These are phyloP conservation scores for Burhinus oedicnemus DNA, from an alignment of 2,113 vertebrate species.

Conservation along the genomic window DNA sequence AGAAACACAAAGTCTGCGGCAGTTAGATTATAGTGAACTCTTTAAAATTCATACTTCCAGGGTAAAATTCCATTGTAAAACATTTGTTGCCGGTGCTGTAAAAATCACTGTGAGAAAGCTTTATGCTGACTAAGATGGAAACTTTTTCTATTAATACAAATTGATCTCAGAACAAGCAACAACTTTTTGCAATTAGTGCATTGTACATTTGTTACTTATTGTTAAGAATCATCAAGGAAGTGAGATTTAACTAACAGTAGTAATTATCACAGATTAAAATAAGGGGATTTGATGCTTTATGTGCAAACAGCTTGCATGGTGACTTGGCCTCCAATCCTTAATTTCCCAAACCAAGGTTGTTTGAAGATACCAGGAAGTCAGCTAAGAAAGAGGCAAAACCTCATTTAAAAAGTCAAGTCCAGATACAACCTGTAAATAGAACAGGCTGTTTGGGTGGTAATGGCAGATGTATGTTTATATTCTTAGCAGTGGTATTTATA, in stretches of 20 bases:
- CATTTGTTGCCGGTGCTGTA: not conserved
- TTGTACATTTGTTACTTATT: not conserved
- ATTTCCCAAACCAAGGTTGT: not conserved
- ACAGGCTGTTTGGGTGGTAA: not conserved
- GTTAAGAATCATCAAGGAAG: not conserved
- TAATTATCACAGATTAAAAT: conserved; percentile 18
- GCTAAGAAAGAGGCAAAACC: not conserved
- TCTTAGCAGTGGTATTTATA: not conserved
- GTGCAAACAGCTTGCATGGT: not conserved
- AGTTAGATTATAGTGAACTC: not conserved
- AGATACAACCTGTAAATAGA: not conserved
- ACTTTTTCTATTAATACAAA: not conserved
- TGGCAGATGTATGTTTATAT: not conserved
- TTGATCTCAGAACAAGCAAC: conserved; percentile 11
- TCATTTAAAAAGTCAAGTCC: not conserved
- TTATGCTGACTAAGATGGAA: conserved; percentile 38
- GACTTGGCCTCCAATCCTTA: not conserved
- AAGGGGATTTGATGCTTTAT: not conserved
- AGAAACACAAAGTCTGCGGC: not conserved
- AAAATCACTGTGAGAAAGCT: not conserved
- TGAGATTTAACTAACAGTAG: not conserved
- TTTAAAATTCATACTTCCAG: not conserved
- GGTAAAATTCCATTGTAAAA: conserved; percentile 35
- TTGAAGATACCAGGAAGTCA: not conserved
- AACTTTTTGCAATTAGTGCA: not conserved